A percentile compares a stretch with the other conserved stretches of the same genome.
Conservation (phyloP, 2,888 invertebrate species). For the Drosophila paramelanica region DNA sequence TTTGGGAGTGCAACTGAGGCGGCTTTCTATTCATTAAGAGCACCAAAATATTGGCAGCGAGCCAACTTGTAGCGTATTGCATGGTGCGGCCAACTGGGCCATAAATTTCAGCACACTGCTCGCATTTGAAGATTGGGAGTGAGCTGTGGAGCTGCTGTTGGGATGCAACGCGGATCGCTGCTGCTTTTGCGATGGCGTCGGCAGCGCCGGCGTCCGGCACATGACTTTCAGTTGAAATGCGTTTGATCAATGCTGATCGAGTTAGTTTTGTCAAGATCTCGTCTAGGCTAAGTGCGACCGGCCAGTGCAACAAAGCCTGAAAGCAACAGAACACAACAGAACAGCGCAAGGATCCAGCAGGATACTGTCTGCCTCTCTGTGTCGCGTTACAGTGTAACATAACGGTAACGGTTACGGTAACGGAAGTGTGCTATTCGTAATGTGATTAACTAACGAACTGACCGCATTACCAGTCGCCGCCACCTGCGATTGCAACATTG, state of each 20-base stretch:
- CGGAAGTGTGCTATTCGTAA: constrained; percentile 49
- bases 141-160: constrained; percentile 16
- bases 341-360: constrained; percentile 47
- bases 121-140: constrained; percentile 30
- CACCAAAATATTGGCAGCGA: constrained; percentile 21
- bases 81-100: constrained; percentile 44
- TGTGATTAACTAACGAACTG: constrained; percentile 53
- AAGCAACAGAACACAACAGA: constrained; percentile 9
- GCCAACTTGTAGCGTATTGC: constrained; percentile 61
- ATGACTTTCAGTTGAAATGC: constrained; percentile 77
- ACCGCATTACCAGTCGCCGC: constrained; percentile 52
- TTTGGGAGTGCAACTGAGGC: constrained; percentile 15
- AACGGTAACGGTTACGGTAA: constrained; percentile 45
- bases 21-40: constrained; percentile 58
- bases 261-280: constrained; percentile 84
- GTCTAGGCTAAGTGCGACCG: constrained; percentile 80
- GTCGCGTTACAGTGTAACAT: constrained; percentile 6
- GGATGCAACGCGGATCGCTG: constrained; percentile 41
- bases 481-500: constrained; percentile 49
- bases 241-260: constrained; percentile 82
- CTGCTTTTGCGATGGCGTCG: constrained; percentile 30
- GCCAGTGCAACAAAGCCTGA: constrained; percentile 28
- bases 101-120: constrained; percentile 55
- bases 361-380: constrained; percentile 25
- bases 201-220: constrained; percentile 52